phyloP scores from a whole-genome alignment of 1,140 invertebrate species.

The Diprion similis region DNA sequence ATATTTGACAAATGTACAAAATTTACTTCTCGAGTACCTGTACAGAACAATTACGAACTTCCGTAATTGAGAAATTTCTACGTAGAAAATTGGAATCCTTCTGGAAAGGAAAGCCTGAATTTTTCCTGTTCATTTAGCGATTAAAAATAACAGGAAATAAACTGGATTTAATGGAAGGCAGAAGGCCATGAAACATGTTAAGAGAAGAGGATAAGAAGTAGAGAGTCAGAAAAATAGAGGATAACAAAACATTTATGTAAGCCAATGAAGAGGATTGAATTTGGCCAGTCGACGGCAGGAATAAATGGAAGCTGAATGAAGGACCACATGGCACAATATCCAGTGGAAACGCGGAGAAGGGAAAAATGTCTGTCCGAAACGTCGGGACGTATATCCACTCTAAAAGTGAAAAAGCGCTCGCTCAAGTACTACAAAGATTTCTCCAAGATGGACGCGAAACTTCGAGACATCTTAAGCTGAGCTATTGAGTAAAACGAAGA shows the following conservation, averaged over 20 bases:
- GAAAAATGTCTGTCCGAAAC: neutral
- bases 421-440: neutral
- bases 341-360: neutral
- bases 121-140: no score
- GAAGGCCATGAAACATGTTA: no score
- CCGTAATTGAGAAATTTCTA: no score
- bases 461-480: neutral
- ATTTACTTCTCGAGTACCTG: no score
- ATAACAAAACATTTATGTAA: neutral
- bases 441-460: neutral
- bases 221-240: neutral
- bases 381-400: neutral
- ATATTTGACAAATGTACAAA: no score
- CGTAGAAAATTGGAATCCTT: no score
- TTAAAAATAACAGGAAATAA: no score
- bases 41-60: no score
- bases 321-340: neutral
- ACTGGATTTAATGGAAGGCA: no score
- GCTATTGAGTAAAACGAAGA: neutral
- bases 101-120: no score
- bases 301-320: neutral
- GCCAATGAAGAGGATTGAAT: conserved; percentile 5
- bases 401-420: neutral
- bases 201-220: neutral
- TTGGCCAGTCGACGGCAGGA: neutral